A percentile compares a stretch with the other conserved stretches of the same genome.
phyloP scores from a whole-genome alignment of 1,140 invertebrate species.

The Drosophila pruinosa region DNA sequence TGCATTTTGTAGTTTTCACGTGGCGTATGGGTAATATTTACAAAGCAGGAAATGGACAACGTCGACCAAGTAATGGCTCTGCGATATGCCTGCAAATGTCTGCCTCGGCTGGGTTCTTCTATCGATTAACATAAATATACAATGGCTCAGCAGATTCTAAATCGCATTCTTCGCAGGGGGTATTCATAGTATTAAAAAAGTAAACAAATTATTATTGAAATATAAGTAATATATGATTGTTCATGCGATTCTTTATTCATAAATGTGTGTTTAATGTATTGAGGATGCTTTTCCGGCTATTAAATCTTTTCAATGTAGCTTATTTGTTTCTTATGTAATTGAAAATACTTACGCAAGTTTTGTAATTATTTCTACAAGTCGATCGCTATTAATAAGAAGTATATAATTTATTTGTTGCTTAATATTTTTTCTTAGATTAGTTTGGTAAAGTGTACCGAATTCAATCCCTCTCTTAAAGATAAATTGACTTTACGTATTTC shows the following conservation, averaged over 20 bases:
- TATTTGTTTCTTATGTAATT: not conserved
- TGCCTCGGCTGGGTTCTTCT: not conserved
- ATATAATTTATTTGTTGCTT: not conserved
- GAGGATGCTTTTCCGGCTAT: not conserved
- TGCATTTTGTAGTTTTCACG: conserved; percentile 64
- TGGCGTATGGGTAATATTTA: conserved; percentile 69
- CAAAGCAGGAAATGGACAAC: conserved; percentile 55
- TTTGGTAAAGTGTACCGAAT: too few relatives aligned
- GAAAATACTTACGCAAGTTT: too few relatives aligned
- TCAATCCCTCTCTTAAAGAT: too few relatives aligned
- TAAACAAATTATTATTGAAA: conserved; percentile 25
- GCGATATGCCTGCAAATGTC: conserved; percentile 10
- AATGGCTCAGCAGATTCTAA: not conserved
- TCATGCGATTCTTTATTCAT: not conserved
- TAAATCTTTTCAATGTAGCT: not conserved
- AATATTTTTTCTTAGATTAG: too few relatives aligned
- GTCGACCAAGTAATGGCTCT: conserved; percentile 2
- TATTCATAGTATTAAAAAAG: not conserved
- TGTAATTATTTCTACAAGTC: too few relatives aligned
- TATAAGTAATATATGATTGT: not conserved
- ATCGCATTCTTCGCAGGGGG: not conserved
- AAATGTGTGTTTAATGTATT: not conserved
- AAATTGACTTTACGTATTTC: too few relatives aligned
- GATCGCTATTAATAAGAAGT: too few relatives aligned
- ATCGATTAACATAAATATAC: conserved; percentile 25